Evolutionary conservation across 2,113 vertebrate species (phyloP).

Genomic region (Corydoras sp.): DNA sequence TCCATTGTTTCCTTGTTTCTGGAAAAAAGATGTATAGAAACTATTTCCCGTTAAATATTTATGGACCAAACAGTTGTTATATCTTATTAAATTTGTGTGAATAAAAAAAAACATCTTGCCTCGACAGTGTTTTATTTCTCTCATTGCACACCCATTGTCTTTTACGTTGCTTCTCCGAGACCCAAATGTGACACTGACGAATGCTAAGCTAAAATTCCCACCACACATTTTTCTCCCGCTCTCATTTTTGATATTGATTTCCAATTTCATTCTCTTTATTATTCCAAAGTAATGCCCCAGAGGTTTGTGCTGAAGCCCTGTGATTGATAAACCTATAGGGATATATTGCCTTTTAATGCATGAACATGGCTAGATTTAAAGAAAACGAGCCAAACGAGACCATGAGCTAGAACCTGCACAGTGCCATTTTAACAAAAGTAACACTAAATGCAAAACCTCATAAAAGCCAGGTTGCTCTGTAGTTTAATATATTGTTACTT

Average conservation of each 20-base stretch:
- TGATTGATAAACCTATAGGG: constrained; percentile 59
- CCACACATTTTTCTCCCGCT: constrained; percentile 54
- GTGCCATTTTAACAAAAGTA: constrained; percentile 57
- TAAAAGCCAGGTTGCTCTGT: constrained; percentile 98
- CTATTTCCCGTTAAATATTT: constrained; percentile 99
- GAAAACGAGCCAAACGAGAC: constrained; percentile 34
- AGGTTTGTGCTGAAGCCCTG: constrained; percentile 82
- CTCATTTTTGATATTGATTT: constrained; percentile 67
- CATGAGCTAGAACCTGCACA: constrained; percentile 62
- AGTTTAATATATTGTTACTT: constrained; percentile 99
- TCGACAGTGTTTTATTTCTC: constrained; percentile 98
- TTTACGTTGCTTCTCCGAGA: constrained; percentile 53
- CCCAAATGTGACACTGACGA: constrained; percentile 53
- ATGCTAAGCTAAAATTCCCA: constrained; percentile 49
- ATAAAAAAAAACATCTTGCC: constrained; percentile 93
- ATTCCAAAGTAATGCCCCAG: constrained; percentile 91
- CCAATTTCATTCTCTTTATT: constrained; percentile 61
- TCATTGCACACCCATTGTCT: constrained; percentile 70
- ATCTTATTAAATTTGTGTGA: constrained; percentile 99
- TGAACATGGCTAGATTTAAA: constrained; percentile 78
- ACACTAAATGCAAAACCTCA: constrained; percentile 85
- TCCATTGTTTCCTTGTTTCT: constrained; percentile 99
- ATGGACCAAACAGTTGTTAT: constrained; percentile 99
- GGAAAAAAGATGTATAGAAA: constrained; percentile 98
- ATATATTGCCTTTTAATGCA: constrained; percentile 82